Percentiles rank a stretch among this genome's conserved stretches.
These are phyloP conservation scores for Colaptes auratus DNA, from an alignment of 2,113 vertebrate species.

Conservation along the genomic window DNA sequence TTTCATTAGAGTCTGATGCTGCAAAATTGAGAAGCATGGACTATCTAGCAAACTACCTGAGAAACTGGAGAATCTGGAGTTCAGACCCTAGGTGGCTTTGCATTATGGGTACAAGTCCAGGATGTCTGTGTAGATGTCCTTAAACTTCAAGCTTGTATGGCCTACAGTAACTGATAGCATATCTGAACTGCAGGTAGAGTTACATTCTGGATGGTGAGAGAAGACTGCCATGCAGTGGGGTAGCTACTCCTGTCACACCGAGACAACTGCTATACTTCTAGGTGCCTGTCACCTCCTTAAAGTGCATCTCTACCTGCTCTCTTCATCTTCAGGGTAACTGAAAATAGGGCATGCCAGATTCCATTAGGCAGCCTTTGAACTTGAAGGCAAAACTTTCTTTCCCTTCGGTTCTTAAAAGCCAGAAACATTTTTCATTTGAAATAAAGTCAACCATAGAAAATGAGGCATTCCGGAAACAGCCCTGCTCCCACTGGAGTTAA, in stretches of 20 bases:
- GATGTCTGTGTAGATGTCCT: neutral
- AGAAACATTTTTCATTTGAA: constrained; percentile 1
- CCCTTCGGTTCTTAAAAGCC: neutral
- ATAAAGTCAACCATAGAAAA: constrained; percentile 28
- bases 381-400: neutral
- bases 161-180: neutral
- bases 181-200: neutral
- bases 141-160: neutral
- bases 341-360: neutral
- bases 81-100: neutral
- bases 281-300: neutral
- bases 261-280: neutral
- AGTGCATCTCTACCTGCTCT: neutral
- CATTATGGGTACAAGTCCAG: neutral
- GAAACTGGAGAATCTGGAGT: neutral
- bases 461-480: neutral
- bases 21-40: accelerated
- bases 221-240: neutral
- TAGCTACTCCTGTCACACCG: neutral
- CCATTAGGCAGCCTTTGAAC: constrained; percentile 13
- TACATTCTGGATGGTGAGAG: neutral
- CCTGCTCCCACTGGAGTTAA: neutral
- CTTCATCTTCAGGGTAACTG: neutral
- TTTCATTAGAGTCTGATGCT: neutral
- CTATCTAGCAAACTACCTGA: neutral